Evolutionary conservation across 2,888 invertebrate species (phyloP), one percentile per base, ranked within the genome.

Genomic region (Hydrotaea diabolus): DNA sequence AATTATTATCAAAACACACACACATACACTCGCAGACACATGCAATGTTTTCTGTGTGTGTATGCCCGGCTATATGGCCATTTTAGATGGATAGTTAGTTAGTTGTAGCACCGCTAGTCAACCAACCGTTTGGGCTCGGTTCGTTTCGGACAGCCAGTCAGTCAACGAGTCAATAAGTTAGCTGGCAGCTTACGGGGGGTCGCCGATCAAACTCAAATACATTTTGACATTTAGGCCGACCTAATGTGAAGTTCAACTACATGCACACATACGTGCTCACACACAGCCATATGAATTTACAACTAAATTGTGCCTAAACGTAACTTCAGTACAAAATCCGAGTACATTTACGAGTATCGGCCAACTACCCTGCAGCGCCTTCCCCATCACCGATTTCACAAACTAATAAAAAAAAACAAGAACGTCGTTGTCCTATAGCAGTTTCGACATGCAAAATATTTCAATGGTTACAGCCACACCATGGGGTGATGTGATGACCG

Each of bases 261-360:
- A 66, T 1, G 39, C 39, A 39, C 31, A 39, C 39, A 39, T 1
- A 39, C 2, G 39, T 39, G 9, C 36, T 43, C 11, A 43, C 43
- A 43, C 2, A 2, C 7, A 43, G 43, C 43, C 62, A 62, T 26
- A 31, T 62, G 62, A 31, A 13, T 36, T 81, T 73, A 80, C 64
- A 76, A 74, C 46, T 19, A 79, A 81, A 75, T 77, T 78, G 21
- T 15, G 46, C 73, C 72, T 69, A 73, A 83, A 76, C 66, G 17
- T 73, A 46, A 19, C 64, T 64, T 31, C 43, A 66, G 43, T 53
- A 21, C 36, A 39, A 21, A 66, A 21, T 43, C 1, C 23, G 17
- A 21, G 69, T 46, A 69, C 21, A 69, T 69, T 69, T 46, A 69
- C 23, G 69, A 43, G 21, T 39, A 23, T 46, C 39, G 21, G 17